These are phyloP conservation scores for Tetramorium simillimum DNA, from an alignment of 1,140 invertebrate species.

Conservation along the genomic window DNA sequence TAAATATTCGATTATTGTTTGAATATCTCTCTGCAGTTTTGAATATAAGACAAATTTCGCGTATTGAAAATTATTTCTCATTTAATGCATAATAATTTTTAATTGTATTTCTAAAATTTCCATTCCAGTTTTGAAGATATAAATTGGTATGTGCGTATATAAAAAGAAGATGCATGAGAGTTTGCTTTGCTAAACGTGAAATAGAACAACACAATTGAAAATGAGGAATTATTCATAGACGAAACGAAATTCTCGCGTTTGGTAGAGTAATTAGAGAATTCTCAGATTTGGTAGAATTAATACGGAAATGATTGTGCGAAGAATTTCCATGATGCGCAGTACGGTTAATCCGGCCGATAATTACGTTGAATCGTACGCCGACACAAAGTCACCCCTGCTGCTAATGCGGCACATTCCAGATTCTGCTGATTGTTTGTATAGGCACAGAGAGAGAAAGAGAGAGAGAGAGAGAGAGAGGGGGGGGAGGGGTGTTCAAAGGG, in stretches of 20 bases:
- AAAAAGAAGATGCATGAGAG: background rate
- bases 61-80: no score
- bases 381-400: slow-evolving; percentile 10
- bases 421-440: slow-evolving; percentile 41
- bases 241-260: background rate
- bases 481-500: no score
- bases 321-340: slow-evolving; percentile 4
- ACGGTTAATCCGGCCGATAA: slow-evolving; percentile 60
- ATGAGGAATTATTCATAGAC: background rate
- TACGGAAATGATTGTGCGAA: slow-evolving; percentile 16
- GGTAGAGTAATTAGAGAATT: background rate
- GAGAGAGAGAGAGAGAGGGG: background rate
- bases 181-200: background rate
- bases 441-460: background rate
- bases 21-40: no score
- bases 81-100: background rate
- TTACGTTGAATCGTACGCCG: slow-evolving; percentile 38
- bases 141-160: no score
- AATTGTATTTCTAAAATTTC: background rate
- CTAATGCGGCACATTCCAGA: background rate
- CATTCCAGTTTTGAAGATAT: background rate
- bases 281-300: slow-evolving; percentile 28
- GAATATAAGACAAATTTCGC: no score
- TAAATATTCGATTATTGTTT: background rate
- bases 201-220: background rate